A percentile compares a stretch with the other conserved stretches of the same genome.
These are phyloP conservation scores for Chaetodon trifasciatus DNA, from an alignment of 2,797 vertebrate species.

Conservation along the genomic window DNA sequence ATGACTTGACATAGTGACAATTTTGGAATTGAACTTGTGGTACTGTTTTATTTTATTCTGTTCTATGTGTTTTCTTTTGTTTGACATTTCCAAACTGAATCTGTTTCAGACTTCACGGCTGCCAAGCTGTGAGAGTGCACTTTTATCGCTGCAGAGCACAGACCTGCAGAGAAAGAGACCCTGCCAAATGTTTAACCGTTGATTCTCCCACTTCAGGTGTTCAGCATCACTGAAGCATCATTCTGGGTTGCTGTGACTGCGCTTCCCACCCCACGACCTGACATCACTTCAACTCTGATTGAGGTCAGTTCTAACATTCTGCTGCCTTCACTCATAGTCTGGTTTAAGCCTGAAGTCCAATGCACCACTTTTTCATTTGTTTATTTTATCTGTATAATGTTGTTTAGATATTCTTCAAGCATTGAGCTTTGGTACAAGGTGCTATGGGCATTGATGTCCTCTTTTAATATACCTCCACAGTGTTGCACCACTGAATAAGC, in stretches of 20 bases:
- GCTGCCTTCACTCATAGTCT: background rate
- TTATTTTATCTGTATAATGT: background rate
- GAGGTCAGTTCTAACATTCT: background rate
- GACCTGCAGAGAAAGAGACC: background rate
- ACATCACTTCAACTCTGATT: background rate
- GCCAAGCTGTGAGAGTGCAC: background rate
- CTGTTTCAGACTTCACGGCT: background rate
- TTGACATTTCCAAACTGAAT: background rate
- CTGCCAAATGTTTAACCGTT: background rate
- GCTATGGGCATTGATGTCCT: background rate
- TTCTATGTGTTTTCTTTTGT: background rate
- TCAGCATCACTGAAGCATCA: background rate
- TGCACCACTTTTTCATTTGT: background rate
- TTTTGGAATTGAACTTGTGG: background rate
- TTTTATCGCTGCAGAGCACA: background rate
- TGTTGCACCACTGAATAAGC: background rate
- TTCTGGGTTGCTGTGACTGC: background rate
- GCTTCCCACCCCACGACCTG: background rate
- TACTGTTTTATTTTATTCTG: background rate
- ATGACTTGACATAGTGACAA: background rate
- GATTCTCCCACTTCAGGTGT: background rate
- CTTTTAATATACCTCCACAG: background rate
- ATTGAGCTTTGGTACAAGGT: too few relatives aligned
- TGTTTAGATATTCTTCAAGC: background rate
- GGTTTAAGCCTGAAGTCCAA: background rate